phyloP scores from a whole-genome alignment of 2,113 vertebrate species.

The Thalassoma bifasciatum region DNA sequence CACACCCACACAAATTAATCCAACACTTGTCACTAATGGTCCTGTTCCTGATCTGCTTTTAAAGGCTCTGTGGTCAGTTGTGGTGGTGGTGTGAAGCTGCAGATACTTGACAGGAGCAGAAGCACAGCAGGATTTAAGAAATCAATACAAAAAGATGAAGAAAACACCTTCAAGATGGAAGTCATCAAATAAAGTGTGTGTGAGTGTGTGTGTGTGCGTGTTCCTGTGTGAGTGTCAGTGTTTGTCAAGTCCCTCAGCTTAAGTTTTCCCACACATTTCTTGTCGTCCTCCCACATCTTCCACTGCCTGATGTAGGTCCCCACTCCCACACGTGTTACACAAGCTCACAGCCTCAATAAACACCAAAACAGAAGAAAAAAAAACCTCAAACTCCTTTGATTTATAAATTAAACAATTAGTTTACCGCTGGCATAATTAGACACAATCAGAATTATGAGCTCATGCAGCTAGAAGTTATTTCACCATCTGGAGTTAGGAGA shows the following conservation, averaged over 20 bases:
- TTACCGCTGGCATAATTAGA: not conserved
- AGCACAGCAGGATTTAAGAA: slow-evolving; percentile 13
- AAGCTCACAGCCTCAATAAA: slow-evolving; percentile 9
- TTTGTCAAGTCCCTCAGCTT: slow-evolving; percentile 11
- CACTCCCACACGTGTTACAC: slow-evolving; percentile 44
- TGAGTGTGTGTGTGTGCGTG: not conserved
- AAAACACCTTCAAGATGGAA: slow-evolving; percentile 21
- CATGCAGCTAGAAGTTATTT: not conserved
- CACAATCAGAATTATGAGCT: not conserved
- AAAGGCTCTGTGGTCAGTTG: too few species aligned
- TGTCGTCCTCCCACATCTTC: slow-evolving; percentile 28
- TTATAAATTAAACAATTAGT: not conserved
- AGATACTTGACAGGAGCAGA: not conserved
- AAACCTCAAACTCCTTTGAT: not conserved
- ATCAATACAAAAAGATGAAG: slow-evolving; percentile 21
- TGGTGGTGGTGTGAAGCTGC: slow-evolving; percentile 1
- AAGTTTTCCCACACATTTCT: slow-evolving; percentile 35
- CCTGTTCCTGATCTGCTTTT: too few species aligned
- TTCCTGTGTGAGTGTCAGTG: not conserved
- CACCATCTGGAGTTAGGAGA: not conserved
- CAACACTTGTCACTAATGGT: slow-evolving; percentile 2
- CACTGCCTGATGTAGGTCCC: slow-evolving; percentile 27
- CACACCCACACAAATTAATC: not conserved
- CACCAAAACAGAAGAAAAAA: not conserved
- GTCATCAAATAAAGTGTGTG: slow-evolving; percentile 8